phyloP scores from a whole-genome alignment of 2,797 vertebrate species.

The Liparis tanakae region DNA sequence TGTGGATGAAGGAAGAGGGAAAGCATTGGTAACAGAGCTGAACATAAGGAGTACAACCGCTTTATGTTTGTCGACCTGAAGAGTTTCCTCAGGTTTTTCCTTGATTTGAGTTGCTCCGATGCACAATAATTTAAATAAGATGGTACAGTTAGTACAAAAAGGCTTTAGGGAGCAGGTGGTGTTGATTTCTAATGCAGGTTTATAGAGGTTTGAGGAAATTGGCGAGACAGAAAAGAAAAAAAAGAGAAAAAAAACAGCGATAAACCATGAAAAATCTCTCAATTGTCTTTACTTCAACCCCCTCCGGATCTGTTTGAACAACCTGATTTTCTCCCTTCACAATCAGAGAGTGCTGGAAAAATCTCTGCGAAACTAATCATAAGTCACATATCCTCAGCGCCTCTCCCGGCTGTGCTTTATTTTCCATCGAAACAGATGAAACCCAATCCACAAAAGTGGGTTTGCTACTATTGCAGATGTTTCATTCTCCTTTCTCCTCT shows the following conservation, averaged over 20 bases:
- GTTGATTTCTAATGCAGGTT: slow-evolving; percentile 51
- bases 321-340: slow-evolving; percentile 67
- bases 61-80: slow-evolving; percentile 22
- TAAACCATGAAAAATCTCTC: slow-evolving; percentile 64
- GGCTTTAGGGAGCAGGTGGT: slow-evolving; percentile 20
- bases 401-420: slow-evolving; percentile 72
- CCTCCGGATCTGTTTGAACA: slow-evolving; percentile 64
- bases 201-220: slow-evolving; percentile 37
- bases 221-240: slow-evolving; percentile 44
- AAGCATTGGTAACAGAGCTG: background rate
- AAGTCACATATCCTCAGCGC: slow-evolving; percentile 67
- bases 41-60: slow-evolving; percentile 10
- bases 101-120: slow-evolving; percentile 17
- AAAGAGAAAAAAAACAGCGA: slow-evolving; percentile 36
- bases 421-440: slow-evolving; percentile 81
- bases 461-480: slow-evolving; percentile 82
- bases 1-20: slow-evolving; percentile 62
- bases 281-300: slow-evolving; percentile 67
- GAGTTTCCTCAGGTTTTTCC: background rate
- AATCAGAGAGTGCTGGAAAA: slow-evolving; percentile 71
- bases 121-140: slow-evolving; percentile 22
- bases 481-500: slow-evolving; percentile 44
- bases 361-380: slow-evolving; percentile 81
- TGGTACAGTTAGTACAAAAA: slow-evolving; percentile 10
- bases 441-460: slow-evolving; percentile 69